Evolutionary conservation across 1,140 invertebrate genomes (phyloP).

Genomic region (Drosophila melanica): DNA sequence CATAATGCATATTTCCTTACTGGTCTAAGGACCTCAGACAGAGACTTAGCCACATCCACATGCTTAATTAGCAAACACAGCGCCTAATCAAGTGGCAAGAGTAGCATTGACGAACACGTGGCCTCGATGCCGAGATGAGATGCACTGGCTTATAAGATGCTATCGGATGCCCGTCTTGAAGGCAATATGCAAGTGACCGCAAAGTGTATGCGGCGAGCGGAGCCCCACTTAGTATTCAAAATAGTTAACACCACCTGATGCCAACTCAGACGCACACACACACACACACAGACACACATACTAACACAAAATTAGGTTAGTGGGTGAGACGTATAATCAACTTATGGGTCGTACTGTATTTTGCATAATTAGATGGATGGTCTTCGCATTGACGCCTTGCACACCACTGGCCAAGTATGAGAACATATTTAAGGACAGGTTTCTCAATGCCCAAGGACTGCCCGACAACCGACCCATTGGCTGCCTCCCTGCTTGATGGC

Average conservation of each 20-base stretch:
- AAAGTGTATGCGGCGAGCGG: background rate
- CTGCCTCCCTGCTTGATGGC: conserved; percentile 36
- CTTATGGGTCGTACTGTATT: conserved; percentile 70
- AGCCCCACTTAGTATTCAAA: conserved; percentile 44
- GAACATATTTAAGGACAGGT: conserved; percentile 32
- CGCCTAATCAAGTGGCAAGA: conserved; percentile 76
- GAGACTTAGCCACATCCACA: conserved; percentile 31
- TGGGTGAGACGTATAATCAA: conserved; percentile 80
- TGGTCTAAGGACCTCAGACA: conserved; percentile 1
- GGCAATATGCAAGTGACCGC: conserved; percentile 57
- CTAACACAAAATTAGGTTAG: conserved; percentile 73
- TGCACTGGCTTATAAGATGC: conserved; percentile 30
- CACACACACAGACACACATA: conserved; percentile 20
- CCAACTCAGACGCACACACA: conserved; percentile 25
- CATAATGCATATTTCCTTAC: conserved; percentile 58
- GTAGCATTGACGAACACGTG: conserved; percentile 70
- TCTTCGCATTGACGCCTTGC: conserved; percentile 45
- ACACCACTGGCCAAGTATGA: conserved; percentile 36
- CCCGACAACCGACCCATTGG: conserved; percentile 11
- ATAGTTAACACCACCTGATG: conserved; percentile 51
- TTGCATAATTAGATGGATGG: conserved; percentile 70
- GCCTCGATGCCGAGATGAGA: conserved; percentile 34
- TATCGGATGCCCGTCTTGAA: conserved; percentile 58
- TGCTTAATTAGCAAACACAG: conserved; percentile 61
- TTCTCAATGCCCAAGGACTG: conserved; percentile 9